Evolutionary conservation across 2,113 vertebrate species (phyloP).

Genomic region (Anthoscopus minutus): DNA sequence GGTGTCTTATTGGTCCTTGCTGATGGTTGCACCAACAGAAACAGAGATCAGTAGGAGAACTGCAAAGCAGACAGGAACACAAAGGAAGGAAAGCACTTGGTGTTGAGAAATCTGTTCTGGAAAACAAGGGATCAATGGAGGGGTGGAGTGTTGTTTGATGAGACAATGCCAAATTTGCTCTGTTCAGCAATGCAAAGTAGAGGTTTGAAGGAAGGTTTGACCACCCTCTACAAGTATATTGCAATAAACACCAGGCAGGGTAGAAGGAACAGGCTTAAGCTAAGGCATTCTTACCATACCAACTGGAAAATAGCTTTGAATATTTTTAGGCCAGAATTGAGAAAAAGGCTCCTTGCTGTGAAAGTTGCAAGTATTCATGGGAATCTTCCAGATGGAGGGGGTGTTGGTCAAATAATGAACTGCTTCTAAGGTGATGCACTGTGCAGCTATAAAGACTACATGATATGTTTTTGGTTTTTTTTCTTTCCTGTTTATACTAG

Average conservation of each 20-base stretch:
- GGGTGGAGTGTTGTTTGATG: not conserved
- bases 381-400: not conserved
- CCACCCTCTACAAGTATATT: not conserved
- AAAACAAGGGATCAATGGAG: rapidly evolving
- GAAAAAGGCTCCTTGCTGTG: not conserved
- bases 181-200: not conserved
- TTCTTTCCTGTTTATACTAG: not conserved
- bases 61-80: not conserved
- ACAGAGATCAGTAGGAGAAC: not conserved
- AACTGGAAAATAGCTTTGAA: not conserved
- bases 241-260: not conserved
- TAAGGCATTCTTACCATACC: not conserved
- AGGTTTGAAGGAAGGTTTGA: not conserved
- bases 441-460: not conserved
- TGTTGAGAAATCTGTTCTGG: not conserved
- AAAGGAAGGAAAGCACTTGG: not conserved
- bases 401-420: not conserved
- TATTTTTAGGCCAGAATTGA: not conserved
- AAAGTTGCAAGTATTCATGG: not conserved
- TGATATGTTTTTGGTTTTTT: rapidly evolving
- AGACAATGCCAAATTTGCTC: not conserved
- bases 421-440: not conserved
- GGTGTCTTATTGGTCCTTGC: not conserved
- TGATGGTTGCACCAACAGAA: not conserved
- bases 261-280: not conserved